phyloP scores from a whole-genome alignment of 2,797 vertebrate genomes.

The Cossypha heuglini region DNA sequence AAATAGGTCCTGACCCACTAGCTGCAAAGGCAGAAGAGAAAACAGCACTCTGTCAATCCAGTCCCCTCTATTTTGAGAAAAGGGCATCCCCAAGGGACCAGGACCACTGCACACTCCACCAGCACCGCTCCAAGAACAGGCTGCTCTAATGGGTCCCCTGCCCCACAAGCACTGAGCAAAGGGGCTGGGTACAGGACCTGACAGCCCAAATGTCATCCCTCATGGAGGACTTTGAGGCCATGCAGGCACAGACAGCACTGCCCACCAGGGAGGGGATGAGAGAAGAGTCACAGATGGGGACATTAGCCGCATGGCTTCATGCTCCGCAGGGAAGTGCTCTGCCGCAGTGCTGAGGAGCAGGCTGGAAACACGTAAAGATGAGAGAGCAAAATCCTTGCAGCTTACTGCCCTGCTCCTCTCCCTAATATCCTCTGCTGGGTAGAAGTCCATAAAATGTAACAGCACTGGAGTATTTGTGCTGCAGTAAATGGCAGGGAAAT shows the following conservation, averaged over 20 bases:
- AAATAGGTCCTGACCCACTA: neutral
- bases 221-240: rapidly evolving
- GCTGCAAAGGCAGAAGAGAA: neutral
- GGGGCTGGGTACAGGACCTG: neutral
- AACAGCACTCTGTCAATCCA: neutral
- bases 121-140: rapidly evolving
- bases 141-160: neutral
- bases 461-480: neutral
- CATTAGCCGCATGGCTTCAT: slow-evolving; percentile 6
- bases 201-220: neutral
- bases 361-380: neutral
- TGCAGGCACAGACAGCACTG: neutral
- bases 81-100: neutral
- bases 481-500: neutral
- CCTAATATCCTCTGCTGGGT: neutral
- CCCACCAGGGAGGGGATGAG: neutral
- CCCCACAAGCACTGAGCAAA: neutral
- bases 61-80: neutral
- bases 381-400: neutral
- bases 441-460: neutral
- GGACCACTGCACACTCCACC: neutral
- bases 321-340: neutral
- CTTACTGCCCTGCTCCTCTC: neutral
- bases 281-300: slow-evolving; percentile 37
- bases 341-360: neutral